Percentiles rank a stretch among this genome's conserved stretches.
Conservation (phyloP, 2,888 invertebrate genomes). For the Cremastinae sp. region DNA sequence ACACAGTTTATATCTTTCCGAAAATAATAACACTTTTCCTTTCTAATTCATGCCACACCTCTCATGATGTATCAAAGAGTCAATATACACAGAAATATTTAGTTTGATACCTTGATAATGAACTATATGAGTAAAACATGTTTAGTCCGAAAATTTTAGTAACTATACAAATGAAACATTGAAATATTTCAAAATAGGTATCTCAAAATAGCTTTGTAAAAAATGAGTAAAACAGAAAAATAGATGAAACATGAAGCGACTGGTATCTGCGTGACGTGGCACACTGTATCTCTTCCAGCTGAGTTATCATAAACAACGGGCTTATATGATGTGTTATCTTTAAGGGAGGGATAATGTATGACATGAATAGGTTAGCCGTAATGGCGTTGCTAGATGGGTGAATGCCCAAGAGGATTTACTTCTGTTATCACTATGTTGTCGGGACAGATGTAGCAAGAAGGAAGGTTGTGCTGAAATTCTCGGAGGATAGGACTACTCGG, state of each 20-base stretch:
- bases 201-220: no score
- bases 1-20: slow-evolving; percentile 44
- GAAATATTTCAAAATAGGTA: no score
- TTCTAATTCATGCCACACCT: no score
- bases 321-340: slow-evolving; percentile 26
- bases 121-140: no score
- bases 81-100: no score
- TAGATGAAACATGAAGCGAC: slow-evolving; percentile 21
- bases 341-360: slow-evolving; percentile 11
- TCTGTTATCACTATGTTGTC: slow-evolving; percentile 1
- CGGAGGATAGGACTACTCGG: slow-evolving; percentile 3
- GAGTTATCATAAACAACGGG: slow-evolving; percentile 40
- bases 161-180: no score
- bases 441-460: background rate
- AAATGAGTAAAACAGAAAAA: slow-evolving; percentile 10
- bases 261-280: background rate
- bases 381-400: slow-evolving; percentile 30
- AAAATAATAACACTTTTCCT: slow-evolving; percentile 12
- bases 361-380: background rate
- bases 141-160: no score
- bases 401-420: slow-evolving; percentile 45
- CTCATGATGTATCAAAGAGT: slow-evolving; percentile 1
- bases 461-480: slow-evolving; percentile 18
- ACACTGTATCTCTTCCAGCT: slow-evolving; percentile 21
- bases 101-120: no score